Evolutionary conservation across 2,113 vertebrate genomes (phyloP).

Genomic region (Thunnus maccoyii): DNA sequence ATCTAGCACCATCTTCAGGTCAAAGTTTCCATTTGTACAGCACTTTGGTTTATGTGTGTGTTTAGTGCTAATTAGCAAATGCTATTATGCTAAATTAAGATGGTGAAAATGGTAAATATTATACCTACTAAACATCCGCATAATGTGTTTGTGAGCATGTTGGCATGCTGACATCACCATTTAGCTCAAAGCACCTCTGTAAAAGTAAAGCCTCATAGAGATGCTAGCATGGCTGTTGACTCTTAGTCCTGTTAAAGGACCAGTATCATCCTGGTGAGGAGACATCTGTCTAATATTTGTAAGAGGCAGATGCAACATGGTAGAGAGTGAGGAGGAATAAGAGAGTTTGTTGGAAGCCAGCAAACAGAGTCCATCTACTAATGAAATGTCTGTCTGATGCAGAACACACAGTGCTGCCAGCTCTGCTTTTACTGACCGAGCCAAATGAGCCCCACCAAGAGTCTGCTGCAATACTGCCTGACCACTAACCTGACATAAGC

Average conservation of each 20-base stretch:
- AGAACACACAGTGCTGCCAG: slow-evolving; percentile 72
- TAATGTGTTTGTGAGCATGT: too few species aligned
- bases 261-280: neutral
- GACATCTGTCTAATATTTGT: neutral
- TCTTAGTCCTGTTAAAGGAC: too few species aligned
- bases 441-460: slow-evolving; percentile 46
- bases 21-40: too few species aligned
- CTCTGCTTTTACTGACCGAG: slow-evolving; percentile 69
- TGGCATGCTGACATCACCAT: too few species aligned
- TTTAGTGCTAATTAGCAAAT: too few species aligned
- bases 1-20: too few species aligned
- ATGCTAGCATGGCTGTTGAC: neutral
- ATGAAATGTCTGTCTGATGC: slow-evolving; percentile 71
- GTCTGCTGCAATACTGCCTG: slow-evolving; percentile 46
- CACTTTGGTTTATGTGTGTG: too few species aligned
- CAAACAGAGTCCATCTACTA: slow-evolving; percentile 70
- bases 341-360: slow-evolving; percentile 49
- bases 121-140: too few species aligned
- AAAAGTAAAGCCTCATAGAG: neutral
- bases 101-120: too few species aligned
- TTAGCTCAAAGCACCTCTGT: too few species aligned
- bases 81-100: too few species aligned
- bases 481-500: slow-evolving; percentile 36
- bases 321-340: slow-evolving; percentile 17
- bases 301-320: slow-evolving; percentile 36